A percentile compares a stretch with the other conserved stretches of the same genome.
These are phyloP conservation scores for Pteria penguin DNA, from an alignment of 2,888 invertebrate species.

Conservation along the genomic window DNA sequence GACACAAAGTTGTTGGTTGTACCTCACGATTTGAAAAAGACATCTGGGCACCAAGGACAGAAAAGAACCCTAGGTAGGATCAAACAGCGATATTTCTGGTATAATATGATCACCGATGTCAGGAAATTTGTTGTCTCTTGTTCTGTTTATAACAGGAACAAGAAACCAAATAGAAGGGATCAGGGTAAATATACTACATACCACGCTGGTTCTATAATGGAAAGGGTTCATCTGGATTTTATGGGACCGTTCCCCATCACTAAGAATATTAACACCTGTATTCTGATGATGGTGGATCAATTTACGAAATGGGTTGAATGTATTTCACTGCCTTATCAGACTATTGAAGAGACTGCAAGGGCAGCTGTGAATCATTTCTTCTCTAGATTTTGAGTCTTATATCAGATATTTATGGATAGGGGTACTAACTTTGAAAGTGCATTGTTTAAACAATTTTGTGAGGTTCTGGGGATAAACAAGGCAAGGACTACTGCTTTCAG, in stretches of 20 bases:
- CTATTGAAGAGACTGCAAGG: constrained; percentile 35
- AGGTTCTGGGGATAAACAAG: constrained; percentile 32
- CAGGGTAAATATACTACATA: not conserved
- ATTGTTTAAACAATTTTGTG: constrained; percentile 33
- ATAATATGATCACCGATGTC: constrained; percentile 2
- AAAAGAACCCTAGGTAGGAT: not conserved
- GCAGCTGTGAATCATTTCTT: constrained; percentile 41
- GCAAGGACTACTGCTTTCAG: constrained; percentile 39
- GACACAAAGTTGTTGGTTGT: not conserved
- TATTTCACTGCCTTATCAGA: constrained; percentile 33
- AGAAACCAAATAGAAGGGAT: constrained; percentile 6
- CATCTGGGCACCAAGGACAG: not conserved
- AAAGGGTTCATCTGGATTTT: constrained; percentile 42
- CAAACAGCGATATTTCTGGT: constrained; percentile 4
- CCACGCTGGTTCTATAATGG: constrained; percentile 25
- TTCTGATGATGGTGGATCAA: constrained; percentile 38
- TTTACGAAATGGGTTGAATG: constrained; percentile 50
- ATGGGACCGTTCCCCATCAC: constrained; percentile 33
- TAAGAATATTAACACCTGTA: constrained; percentile 8
- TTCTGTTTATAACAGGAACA: constrained; percentile 13
- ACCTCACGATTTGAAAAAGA: not conserved
- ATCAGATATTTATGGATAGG: constrained; percentile 40
- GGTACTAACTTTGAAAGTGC: constrained; percentile 39
- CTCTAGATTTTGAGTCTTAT: constrained; percentile 35
- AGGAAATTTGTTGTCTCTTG: not conserved